phyloP scores from a whole-genome alignment of 2,888 invertebrate species.

The Aradus depressus region DNA sequence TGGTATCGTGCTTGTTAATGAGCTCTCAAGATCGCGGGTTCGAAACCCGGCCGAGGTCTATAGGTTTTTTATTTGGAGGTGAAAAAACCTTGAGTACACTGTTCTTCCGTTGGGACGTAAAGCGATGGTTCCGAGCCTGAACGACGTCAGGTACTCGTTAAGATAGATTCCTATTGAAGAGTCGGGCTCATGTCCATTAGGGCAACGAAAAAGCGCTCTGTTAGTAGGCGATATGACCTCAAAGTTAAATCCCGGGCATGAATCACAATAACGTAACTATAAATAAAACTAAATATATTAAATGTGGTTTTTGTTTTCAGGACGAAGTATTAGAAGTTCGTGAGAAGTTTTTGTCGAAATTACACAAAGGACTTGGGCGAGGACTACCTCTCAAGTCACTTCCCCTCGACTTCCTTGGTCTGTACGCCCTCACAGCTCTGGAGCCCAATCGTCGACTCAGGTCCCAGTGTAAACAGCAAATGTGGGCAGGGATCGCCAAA shows the following conservation, averaged over 20 bases:
- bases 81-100: no score
- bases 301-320: constrained; percentile 37
- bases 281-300: neutral
- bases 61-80: no score
- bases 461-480: constrained; percentile 59
- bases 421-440: constrained; percentile 80
- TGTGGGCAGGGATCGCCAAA: constrained; percentile 76
- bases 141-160: no score
- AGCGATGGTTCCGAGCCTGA: no score
- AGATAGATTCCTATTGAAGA: no score
- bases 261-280: neutral
- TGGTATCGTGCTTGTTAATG: no score
- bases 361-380: constrained; percentile 77
- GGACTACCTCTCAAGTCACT: constrained; percentile 82
- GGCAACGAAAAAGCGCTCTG: no score
- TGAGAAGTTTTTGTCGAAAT: constrained; percentile 75
- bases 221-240: neutral
- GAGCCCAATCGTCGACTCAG: constrained; percentile 73
- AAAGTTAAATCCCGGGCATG: neutral
- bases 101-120: no score
- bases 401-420: constrained; percentile 93
- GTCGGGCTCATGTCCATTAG: no score
- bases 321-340: constrained; percentile 63
- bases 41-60: no score
- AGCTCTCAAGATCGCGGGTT: no score